phyloP scores from a whole-genome alignment of 2,888 invertebrate genomes.

The Xiphydria camelus region DNA sequence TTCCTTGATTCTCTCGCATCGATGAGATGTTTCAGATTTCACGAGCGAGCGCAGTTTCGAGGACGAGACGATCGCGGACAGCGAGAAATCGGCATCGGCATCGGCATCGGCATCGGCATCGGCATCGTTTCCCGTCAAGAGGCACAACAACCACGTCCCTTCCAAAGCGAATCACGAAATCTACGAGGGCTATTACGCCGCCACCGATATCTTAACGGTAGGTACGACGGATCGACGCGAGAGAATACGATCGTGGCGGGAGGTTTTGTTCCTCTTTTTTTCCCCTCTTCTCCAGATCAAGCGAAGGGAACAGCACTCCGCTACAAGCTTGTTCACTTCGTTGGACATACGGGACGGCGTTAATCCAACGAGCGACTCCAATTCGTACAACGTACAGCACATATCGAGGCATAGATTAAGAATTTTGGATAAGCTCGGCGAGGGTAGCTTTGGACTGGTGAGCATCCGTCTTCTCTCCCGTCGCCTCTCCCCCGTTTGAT shows the following conservation, averaged over 20 bases:
- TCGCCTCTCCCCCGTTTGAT: too few relatives aligned
- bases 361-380: slow-evolving; percentile 36
- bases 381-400: slow-evolving; percentile 46
- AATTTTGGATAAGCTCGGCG: slow-evolving; percentile 83
- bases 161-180: slow-evolving; percentile 45
- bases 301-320: slow-evolving; percentile 67
- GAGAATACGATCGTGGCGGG: too few relatives aligned
- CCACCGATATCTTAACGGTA: slow-evolving; percentile 77
- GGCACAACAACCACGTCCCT: slow-evolving; percentile 36
- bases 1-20: background rate
- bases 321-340: slow-evolving; percentile 73
- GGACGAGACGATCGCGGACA: slow-evolving; percentile 60
- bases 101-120: slow-evolving; percentile 30
- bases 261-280: background rate
- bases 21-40: slow-evolving; percentile 60
- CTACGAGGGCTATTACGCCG: slow-evolving; percentile 73
- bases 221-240: slow-evolving; percentile 24
- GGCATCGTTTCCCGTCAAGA: slow-evolving; percentile 41
- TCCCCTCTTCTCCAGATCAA: slow-evolving; percentile 59
- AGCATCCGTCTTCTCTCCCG: too few relatives aligned
- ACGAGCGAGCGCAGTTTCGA: slow-evolving; percentile 63
- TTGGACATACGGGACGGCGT: slow-evolving; percentile 71
- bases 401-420: slow-evolving; percentile 83
- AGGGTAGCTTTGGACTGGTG: slow-evolving; percentile 87
- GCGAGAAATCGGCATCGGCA: too few relatives aligned